Percentiles rank a stretch among this genome's conserved stretches.
phyloP scores from a whole-genome alignment of 2,888 invertebrate genomes.

The Pseudolycoriella hygida region DNA sequence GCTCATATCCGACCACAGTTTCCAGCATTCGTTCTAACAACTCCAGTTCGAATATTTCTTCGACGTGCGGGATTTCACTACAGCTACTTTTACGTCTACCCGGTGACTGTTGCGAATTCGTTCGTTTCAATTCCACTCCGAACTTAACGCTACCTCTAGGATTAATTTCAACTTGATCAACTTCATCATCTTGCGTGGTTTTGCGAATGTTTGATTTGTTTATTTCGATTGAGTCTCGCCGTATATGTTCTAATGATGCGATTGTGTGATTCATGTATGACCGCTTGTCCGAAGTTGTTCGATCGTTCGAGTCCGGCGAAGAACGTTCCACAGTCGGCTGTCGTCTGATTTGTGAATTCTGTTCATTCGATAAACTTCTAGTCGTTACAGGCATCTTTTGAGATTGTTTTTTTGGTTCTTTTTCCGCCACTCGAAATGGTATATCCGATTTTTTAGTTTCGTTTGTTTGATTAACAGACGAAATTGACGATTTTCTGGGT shows the following conservation, averaged over 20 bases:
- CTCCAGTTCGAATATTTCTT: conserved; percentile 53
- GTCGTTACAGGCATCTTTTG: not conserved
- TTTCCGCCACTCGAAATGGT: not conserved
- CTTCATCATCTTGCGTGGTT: conserved; percentile 11
- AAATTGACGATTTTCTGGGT: not conserved
- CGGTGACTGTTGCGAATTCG: conserved; percentile 25
- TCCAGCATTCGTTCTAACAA: conserved; percentile 57
- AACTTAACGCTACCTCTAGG: conserved; percentile 38
- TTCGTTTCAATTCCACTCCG: conserved; percentile 44
- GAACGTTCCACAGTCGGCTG: not conserved
- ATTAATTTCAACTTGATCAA: conserved; percentile 17
- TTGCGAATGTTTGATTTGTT: conserved; percentile 16
- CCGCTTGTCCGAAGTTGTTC: conserved; percentile 16
- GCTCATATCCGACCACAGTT: conserved; percentile 57
- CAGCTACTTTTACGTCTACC: conserved; percentile 32
- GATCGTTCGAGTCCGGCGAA: conserved; percentile 6
- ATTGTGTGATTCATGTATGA: conserved; percentile 29
- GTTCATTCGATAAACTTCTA: not conserved
- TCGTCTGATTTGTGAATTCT: not conserved
- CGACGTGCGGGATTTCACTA: conserved; percentile 36
- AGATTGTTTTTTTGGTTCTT: not conserved
- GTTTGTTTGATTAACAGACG: not conserved
- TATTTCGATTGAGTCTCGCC: conserved; percentile 25
- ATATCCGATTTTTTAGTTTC: not conserved
- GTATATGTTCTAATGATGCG: conserved; percentile 25